Base-by-base conservation (phyloP, 2,888 invertebrate genomes). In the Molanna angustata region DNA sequence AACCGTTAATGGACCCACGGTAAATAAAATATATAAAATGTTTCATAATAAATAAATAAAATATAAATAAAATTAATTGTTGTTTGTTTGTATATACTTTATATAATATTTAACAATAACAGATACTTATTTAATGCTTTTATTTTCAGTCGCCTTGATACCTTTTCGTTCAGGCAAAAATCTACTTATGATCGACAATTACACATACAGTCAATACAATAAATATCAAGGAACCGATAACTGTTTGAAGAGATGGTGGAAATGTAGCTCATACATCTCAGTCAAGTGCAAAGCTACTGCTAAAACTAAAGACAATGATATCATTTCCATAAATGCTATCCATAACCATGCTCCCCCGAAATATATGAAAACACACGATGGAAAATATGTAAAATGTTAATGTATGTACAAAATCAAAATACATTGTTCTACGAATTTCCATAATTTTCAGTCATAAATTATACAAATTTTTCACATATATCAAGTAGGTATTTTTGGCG, bases 131-230 rank as follows among this genome's bases (percentile, higher is more conserved):
- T 27, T 18, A 39, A 17, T n/a, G 4, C 7, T 39, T 39, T 6
- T 45, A 11, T 13, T 53, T 53, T 27, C 21, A 53, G 53, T 53
- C 20, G 21, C 14, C 6, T 54, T 40, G 33, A 32, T 44, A 6
- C 13, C 17, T 11, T 49, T 44, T 9, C n/a, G 17, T 16, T 27
- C 18, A 4, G 45, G 41, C 11, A 54, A 40, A 13, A 27, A 14
- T 21, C 40, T 45, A 14, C 19, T 40, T 20, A 11, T 45, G 20
- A 40, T 19, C 13, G 46, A 27, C n/a, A 16, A 14, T 1, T 52
- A 40, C 40, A 52, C 45, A 1, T 52, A 46, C 35, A 19, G 19
- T n/a, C 35, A 22, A 9, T 50, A 33, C 13, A 17, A 18, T n/a
- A 19, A 39, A 20, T 7, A 14, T 16, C 19, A 39, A n/a, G 17